Evolutionary conservation across 2,113 vertebrate genomes (phyloP).

Genomic region (Eudyptes chrysolophus): DNA sequence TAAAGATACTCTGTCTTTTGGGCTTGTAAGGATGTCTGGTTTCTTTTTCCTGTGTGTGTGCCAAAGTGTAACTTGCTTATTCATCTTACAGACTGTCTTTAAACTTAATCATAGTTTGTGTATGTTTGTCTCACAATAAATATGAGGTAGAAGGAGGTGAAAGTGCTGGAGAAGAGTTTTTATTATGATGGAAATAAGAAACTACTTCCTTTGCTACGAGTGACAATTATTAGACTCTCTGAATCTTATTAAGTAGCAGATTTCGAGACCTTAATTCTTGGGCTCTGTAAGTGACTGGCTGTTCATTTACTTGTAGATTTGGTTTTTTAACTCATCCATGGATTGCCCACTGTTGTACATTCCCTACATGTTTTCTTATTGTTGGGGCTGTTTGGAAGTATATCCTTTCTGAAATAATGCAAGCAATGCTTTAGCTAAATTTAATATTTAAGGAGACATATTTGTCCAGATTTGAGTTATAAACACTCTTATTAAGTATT

Average conservation of each 20-base stretch:
- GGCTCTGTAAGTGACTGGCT: neutral
- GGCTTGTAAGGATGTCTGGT: slow-evolving; percentile 39
- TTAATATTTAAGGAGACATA: neutral
- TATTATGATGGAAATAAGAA: slow-evolving; percentile 49
- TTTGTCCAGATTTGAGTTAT: neutral
- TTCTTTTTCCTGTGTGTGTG: slow-evolving; percentile 50
- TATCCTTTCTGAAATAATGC: neutral
- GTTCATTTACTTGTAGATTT: neutral
- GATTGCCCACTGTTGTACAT: neutral
- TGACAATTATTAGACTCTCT: neutral
- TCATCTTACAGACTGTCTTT: slow-evolving; percentile 49
- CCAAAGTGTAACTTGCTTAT: slow-evolving; percentile 14
- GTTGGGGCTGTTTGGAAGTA: neutral
- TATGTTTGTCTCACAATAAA: slow-evolving; percentile 52
- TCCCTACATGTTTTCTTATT: neutral
- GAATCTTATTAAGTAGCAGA: neutral
- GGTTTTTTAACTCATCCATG: neutral
- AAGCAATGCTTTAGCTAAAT: neutral
- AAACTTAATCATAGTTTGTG: slow-evolving; percentile 45
- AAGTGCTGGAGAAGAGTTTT: neutral
- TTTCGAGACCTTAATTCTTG: neutral
- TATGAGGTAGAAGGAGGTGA: neutral
- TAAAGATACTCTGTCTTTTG: slow-evolving; percentile 33
- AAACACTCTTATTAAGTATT: neutral
- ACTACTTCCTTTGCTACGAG: neutral